These are phyloP conservation scores for Ischnura elegans DNA, from an alignment of 2,888 invertebrate genomes.

Conservation along the genomic window DNA sequence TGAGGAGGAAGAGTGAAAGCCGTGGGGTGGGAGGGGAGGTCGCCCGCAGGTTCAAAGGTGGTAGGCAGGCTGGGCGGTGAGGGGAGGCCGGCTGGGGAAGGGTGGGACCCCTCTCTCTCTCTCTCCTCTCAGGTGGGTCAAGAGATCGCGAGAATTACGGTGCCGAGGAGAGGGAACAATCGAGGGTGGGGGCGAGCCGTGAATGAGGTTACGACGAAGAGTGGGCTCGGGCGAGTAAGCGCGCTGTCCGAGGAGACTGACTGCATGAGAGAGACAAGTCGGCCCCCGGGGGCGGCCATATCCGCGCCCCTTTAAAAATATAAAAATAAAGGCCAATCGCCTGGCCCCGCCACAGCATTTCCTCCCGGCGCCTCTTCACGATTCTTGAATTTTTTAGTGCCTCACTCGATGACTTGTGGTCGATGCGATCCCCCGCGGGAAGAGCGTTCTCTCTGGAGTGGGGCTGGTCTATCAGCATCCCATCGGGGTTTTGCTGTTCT, in stretches of 20 bases:
- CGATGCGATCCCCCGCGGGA: not conserved
- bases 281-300: not conserved
- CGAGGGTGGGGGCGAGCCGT: not conserved
- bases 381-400: not conserved
- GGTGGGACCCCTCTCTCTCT: too few relatives aligned
- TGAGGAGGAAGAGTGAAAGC: constrained; percentile 62
- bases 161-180: not conserved
- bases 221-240: not conserved
- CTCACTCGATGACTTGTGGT: not conserved
- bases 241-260: not conserved
- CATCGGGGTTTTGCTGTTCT: not conserved
- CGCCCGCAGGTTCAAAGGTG: constrained; percentile 48
- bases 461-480: not conserved
- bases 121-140: constrained; percentile 30
- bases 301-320: not conserved
- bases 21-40: constrained; percentile 60
- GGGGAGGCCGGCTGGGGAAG: not conserved
- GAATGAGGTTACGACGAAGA: constrained; percentile 8
- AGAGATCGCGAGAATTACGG: constrained; percentile 16
- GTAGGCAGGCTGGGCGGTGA: not conserved
- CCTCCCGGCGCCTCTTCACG: not conserved
- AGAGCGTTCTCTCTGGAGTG: not conserved
- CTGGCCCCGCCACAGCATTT: not conserved
- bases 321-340: not conserved
- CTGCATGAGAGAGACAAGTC: too few relatives aligned